Evolutionary conservation across 2,888 invertebrate species (phyloP).

Genomic region (Caenorhabditis angaria): DNA sequence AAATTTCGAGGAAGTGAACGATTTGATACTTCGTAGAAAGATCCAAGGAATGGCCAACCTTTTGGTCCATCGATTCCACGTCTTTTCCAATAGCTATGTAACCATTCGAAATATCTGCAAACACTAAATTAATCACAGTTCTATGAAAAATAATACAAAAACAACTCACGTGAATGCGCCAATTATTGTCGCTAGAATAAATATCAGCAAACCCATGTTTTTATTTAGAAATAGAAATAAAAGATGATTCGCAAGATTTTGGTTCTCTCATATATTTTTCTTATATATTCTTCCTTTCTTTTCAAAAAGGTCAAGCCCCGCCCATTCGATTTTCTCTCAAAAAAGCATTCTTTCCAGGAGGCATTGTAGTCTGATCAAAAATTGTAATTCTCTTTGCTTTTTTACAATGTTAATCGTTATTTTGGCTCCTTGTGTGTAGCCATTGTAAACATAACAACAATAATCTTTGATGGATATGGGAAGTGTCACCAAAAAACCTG

Average conservation of each 20-base stretch:
- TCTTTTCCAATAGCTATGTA: constrained; percentile 57
- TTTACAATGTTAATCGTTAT: not conserved
- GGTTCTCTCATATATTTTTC: not conserved
- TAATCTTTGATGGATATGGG: not conserved
- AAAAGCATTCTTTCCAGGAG: not conserved
- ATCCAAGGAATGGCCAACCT: constrained; percentile 51
- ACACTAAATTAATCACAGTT: not conserved
- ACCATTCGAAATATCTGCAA: not conserved
- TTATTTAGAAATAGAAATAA: not conserved
- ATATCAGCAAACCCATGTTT: not conserved
- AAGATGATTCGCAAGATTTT: not conserved
- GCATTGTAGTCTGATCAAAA: not conserved
- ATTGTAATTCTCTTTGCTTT: not conserved
- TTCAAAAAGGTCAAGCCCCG: not conserved
- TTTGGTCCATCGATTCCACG: constrained; percentile 59
- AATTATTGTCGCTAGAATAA: too few species aligned
- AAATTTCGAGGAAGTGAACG: constrained; percentile 36
- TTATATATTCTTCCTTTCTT: too few species aligned
- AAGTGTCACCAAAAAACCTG: too few species aligned
- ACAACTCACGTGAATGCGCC: too few species aligned
- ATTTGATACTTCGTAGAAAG: constrained; percentile 39
- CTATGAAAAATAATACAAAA: not conserved
- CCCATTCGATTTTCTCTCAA: too few species aligned
- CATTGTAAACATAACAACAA: not conserved
- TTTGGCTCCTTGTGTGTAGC: not conserved